phyloP scores from a whole-genome alignment of 2,888 invertebrate genomes.

The Chouioia cunea region DNA sequence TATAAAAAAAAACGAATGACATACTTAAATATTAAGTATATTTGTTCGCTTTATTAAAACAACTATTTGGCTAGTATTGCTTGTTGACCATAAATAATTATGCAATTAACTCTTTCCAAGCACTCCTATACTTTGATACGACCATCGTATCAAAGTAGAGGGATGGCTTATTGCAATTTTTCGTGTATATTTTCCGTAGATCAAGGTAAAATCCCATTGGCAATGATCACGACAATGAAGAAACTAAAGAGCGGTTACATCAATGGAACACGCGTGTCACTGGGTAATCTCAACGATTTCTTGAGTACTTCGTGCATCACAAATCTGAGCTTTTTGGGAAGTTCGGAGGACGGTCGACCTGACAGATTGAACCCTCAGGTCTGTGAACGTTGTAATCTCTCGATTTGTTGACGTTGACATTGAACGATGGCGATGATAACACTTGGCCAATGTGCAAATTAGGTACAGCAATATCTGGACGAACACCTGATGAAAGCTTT shows the following conservation, averaged over 20 bases:
- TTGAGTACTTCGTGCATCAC: constrained; percentile 97
- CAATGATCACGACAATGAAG: constrained; percentile 97
- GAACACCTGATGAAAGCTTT: constrained; percentile 87
- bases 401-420: no score
- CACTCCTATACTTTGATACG: constrained; percentile 5
- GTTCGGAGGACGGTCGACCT: constrained; percentile 92
- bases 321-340: constrained; percentile 94
- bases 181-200: constrained; percentile 71
- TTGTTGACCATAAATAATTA: constrained; percentile 8
- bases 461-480: constrained; percentile 89
- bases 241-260: constrained; percentile 98
- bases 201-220: constrained; percentile 90
- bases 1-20: not conserved
- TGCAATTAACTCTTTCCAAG: no score
- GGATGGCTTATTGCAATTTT: not conserved
- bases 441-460: constrained; percentile 62
- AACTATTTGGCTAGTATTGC: not conserved
- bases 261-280: constrained; percentile 96
- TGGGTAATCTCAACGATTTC: constrained; percentile 96
- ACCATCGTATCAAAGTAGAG: constrained; percentile 1
- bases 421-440: not conserved
- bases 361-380: constrained; percentile 72
- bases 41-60: constrained; percentile 1
- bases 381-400: no score
- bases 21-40: constrained; percentile 1